phyloP scores from a whole-genome alignment of 92 coral and sea anemone species.

The Metridium senile region DNA sequence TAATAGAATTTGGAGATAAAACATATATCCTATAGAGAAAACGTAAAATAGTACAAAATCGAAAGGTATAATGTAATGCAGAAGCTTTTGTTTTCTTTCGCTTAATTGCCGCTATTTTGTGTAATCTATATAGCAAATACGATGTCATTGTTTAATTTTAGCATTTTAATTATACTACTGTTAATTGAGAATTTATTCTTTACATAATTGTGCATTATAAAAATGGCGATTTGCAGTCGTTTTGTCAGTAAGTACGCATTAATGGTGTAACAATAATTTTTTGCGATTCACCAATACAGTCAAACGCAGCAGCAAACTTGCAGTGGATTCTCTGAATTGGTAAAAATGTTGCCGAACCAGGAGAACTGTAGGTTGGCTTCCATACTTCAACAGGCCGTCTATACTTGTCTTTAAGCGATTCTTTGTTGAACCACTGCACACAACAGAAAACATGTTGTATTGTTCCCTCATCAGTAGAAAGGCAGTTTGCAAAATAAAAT shows the following conservation, averaged over 20 bases:
- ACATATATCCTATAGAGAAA: not conserved
- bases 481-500: constrained; percentile 33
- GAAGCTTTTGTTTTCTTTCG: too few species aligned
- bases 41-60: not conserved
- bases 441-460: constrained; percentile 42
- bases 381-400: constrained; percentile 53
- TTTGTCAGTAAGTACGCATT: constrained; percentile 27
- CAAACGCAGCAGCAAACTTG: constrained; percentile 44
- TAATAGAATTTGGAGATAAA: not conserved
- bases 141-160: too few species aligned
- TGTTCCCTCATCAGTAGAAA: constrained; percentile 22
- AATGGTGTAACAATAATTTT: constrained; percentile 47
- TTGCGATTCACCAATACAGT: constrained; percentile 1
- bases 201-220: not conserved
- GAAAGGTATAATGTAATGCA: too few species aligned
- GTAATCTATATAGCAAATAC: too few species aligned
- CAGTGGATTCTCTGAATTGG: constrained; percentile 45
- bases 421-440: constrained; percentile 44
- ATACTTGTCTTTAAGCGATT: constrained; percentile 16
- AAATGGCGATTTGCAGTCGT: too few species aligned
- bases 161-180: not conserved
- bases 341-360: constrained; percentile 48
- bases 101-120: too few species aligned
- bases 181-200: too few species aligned
- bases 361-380: constrained; percentile 25